A percentile compares a stretch with the other conserved stretches of the same genome.
Conservation (phyloP, 1,140 invertebrate genomes). For the Diploscapter pachys region DNA sequence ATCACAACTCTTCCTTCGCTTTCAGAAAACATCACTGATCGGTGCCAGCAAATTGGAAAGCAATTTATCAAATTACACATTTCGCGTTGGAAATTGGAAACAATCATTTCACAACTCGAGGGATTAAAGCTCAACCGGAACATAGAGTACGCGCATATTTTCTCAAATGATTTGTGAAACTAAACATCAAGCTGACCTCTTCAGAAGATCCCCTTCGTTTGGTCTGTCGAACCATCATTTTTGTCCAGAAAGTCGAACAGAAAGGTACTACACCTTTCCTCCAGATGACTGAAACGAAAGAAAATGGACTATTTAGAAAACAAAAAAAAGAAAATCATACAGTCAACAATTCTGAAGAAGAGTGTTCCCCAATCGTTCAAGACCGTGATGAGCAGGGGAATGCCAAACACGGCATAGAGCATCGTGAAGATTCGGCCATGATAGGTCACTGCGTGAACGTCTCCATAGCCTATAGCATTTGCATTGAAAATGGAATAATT, state of each 20-base stretch:
- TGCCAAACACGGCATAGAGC: constrained; percentile 40
- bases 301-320: neutral
- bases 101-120: no score
- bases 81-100: no score
- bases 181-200: neutral
- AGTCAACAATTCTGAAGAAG: constrained; percentile 31
- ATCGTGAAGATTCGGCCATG: constrained; percentile 34
- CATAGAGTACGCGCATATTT: no score
- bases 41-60: no score
- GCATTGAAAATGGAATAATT: neutral
- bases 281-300: neutral
- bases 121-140: no score
- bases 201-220: neutral
- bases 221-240: neutral
- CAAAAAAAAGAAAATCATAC: constrained; percentile 18
- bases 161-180: neutral
- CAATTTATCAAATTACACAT: no score
- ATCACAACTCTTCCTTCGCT: no score
- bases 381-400: constrained; percentile 40
- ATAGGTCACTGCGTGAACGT: constrained; percentile 27
- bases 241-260: neutral
- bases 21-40: no score
- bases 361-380: constrained; percentile 40
- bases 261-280: neutral
- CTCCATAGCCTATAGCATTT: constrained; percentile 30